A percentile compares a stretch with the other conserved stretches of the same genome.
Conservation (phyloP, 1,140 invertebrate genomes). For the Trinorchestia longiramus region DNA sequence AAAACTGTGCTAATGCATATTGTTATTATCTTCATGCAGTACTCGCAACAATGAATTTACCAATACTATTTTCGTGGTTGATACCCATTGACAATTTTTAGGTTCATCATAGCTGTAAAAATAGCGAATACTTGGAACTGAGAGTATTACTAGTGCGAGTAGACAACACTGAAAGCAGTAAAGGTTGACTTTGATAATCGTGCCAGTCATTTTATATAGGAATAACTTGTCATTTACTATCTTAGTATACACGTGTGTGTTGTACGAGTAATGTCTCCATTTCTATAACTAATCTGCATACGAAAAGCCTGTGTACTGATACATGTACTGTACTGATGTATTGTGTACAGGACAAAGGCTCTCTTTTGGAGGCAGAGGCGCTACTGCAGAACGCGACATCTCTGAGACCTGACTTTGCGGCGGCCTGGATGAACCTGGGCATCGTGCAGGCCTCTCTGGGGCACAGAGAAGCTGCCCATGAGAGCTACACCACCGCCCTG, state of each 20-base stretch:
- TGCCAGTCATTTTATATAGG: not conserved
- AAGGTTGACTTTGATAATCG: too few species aligned
- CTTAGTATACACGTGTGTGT: not conserved
- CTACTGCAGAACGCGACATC: slow-evolving; percentile 81
- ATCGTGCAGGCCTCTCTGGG: slow-evolving; percentile 86
- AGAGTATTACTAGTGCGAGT: not conserved
- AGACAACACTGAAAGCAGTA: not conserved
- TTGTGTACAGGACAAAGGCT: slow-evolving; percentile 74
- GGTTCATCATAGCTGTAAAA: too few species aligned
- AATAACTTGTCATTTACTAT: not conserved
- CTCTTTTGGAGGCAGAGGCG: slow-evolving; percentile 81
- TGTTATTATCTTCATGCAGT: too few species aligned
- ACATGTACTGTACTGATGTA: not conserved
- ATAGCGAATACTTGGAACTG: not conserved
- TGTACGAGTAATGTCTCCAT: too few species aligned
- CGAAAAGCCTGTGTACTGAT: too few species aligned
- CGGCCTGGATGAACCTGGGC: slow-evolving; percentile 98
- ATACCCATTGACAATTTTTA: too few species aligned
- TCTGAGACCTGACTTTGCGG: slow-evolving; percentile 85
- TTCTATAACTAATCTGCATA: not conserved
- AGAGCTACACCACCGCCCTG: slow-evolving; percentile 84
- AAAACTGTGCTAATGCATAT: too few species aligned
- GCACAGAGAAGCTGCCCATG: slow-evolving; percentile 80
- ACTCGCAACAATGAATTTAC: too few species aligned
- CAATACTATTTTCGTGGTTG: too few species aligned